These are phyloP conservation scores for Oasisia sp. DNA, from an alignment of 2,888 invertebrate genomes.

Conservation along the genomic window DNA sequence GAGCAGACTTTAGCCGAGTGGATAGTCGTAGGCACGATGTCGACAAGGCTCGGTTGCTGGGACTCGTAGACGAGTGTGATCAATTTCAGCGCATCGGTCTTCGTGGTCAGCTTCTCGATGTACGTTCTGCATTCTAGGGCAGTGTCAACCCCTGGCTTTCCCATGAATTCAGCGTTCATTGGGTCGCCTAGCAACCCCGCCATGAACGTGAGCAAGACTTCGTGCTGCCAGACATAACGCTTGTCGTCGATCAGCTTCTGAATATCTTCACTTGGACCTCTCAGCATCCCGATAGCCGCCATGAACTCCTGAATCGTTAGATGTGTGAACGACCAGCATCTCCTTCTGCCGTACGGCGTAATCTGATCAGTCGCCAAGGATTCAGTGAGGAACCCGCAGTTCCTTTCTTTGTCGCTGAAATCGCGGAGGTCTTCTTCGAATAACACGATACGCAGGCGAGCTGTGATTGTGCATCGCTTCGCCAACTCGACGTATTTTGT, in stretches of 20 bases:
- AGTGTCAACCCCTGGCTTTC: neutral
- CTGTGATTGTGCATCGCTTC: neutral
- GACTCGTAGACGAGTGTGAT: neutral
- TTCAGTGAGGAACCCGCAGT: neutral
- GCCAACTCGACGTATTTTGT: neutral
- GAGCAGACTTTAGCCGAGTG: neutral
- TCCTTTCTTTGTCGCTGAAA: neutral
- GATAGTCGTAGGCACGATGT: neutral
- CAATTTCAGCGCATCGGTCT: neutral
- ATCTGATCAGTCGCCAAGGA: neutral
- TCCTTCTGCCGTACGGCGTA: neutral
- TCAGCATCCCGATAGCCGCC: neutral
- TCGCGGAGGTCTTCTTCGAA: neutral
- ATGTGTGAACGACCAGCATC: neutral
- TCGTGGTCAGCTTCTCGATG: neutral
- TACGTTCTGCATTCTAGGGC: neutral
- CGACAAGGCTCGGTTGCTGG: neutral
- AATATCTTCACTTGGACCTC: neutral
- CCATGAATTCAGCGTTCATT: neutral
- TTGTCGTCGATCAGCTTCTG: neutral
- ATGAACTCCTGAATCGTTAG: neutral
- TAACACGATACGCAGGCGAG: neutral
- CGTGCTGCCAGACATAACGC: neutral
- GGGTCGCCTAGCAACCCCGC: constrained; percentile 6
- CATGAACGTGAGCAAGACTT: neutral